phyloP scores from a whole-genome alignment of 2,888 invertebrate species.

The Blomia tropicalis region DNA sequence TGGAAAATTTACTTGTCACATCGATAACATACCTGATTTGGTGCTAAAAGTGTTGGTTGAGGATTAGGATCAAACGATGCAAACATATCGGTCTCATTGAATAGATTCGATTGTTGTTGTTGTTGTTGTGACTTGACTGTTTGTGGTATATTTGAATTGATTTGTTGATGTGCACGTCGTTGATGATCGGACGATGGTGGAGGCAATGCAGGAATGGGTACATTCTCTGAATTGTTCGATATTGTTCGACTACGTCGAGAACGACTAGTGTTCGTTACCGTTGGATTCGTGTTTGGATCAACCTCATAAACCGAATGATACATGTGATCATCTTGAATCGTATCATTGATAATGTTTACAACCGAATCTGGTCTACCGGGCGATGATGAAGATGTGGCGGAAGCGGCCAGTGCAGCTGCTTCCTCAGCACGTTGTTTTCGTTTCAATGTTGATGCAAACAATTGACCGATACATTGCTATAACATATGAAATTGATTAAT shows the following conservation, averaged over 20 bases:
- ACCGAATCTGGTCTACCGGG: conserved; percentile 1
- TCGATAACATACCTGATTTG: too few species aligned
- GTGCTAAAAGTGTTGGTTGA: too few species aligned
- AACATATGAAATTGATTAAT: background rate
- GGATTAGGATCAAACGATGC: background rate
- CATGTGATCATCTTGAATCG: background rate
- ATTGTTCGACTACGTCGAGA: background rate
- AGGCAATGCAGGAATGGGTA: conserved; percentile 1
- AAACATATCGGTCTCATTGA: background rate
- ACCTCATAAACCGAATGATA: conserved; percentile 8
- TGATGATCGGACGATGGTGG: background rate
- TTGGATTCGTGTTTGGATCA: background rate
- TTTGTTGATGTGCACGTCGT: background rate
- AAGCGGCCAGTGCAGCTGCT: background rate
- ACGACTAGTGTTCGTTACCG: background rate
- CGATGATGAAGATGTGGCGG: background rate
- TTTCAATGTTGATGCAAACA: conserved; percentile 18
- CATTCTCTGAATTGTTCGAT: background rate
- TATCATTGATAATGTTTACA: background rate
- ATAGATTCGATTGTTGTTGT: background rate
- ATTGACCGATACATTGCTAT: conserved; percentile 18
- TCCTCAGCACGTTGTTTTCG: conserved; percentile 8
- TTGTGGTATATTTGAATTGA: background rate
- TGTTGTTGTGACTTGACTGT: background rate
- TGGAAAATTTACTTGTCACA: too few species aligned